A percentile compares a stretch with the other conserved stretches of the same genome.
Evolutionary conservation across 2,888 invertebrate genomes (phyloP).

Genomic region (Napeogenes sylphis): DNA sequence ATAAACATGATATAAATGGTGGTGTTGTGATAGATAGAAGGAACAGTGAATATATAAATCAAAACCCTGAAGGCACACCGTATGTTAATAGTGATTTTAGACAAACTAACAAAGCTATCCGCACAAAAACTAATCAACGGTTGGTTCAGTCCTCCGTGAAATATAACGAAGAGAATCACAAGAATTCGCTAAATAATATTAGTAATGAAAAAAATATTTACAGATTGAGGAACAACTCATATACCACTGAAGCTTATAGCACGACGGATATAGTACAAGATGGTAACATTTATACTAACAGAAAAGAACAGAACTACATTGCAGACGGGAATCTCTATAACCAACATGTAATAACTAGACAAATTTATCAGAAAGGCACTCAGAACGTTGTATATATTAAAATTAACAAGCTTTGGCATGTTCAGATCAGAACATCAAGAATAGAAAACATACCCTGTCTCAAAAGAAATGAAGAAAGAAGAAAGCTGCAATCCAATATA

Average conservation of each 20-base stretch:
- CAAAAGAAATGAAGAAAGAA: too few relatives aligned
- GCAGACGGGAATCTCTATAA: neutral
- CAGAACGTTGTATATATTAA: too few relatives aligned
- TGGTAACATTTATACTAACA: neutral
- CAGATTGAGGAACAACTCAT: conserved; percentile 13
- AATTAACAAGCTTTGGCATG: neutral
- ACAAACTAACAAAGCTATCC: too few relatives aligned
- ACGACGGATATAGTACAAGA: conserved; percentile 3
- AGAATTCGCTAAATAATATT: conserved; percentile 7
- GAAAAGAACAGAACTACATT: neutral
- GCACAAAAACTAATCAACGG: too few relatives aligned
- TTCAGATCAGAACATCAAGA: too few relatives aligned
- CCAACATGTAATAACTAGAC: too few relatives aligned
- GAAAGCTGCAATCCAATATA: too few relatives aligned
- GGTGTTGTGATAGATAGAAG: conserved; percentile 11
- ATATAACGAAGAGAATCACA: too few relatives aligned
- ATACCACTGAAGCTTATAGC: neutral
- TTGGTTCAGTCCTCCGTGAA: too few relatives aligned
- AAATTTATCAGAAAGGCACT: neutral
- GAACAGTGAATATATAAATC: conserved; percentile 13
- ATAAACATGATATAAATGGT: neutral
- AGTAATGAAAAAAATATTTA: conserved; percentile 2
- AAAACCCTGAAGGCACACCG: too few relatives aligned
- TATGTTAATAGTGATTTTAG: too few relatives aligned
- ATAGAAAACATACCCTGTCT: too few relatives aligned